Evolutionary conservation across 2,888 invertebrate species (phyloP).

Genomic region (Heterodera filipjevi): DNA sequence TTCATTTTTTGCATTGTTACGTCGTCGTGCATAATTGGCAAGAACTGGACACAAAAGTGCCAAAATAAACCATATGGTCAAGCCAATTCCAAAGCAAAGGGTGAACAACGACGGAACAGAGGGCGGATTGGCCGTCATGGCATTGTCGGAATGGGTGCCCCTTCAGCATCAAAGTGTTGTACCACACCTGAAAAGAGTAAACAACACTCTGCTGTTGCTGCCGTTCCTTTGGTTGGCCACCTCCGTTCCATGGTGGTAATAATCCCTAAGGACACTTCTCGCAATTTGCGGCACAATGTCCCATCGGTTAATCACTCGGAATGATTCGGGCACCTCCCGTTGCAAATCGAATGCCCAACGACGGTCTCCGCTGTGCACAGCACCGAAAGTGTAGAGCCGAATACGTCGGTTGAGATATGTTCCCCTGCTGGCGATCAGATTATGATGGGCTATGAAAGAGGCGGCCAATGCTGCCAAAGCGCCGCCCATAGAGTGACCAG

Average conservation of each 20-base stretch:
- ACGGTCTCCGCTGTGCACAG: slow-evolving; percentile 3
- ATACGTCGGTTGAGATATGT: background rate
- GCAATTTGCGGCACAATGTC: slow-evolving; percentile 5
- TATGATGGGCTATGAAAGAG: background rate
- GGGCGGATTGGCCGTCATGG: background rate
- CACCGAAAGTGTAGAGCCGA: background rate
- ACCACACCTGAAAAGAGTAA: background rate
- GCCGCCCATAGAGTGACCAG: slow-evolving; percentile 24
- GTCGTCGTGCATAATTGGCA: background rate
- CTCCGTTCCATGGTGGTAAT: slow-evolving; percentile 1
- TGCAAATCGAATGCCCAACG: background rate
- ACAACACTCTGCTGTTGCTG: background rate
- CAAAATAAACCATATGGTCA: background rate
- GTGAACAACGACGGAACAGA: background rate
- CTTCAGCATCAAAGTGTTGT: background rate
- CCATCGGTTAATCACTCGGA: background rate
- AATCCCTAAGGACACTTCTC: background rate
- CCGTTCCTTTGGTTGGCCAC: background rate
- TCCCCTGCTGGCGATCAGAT: background rate
- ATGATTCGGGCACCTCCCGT: background rate
- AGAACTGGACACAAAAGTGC: background rate
- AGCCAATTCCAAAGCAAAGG: background rate
- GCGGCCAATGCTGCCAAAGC: slow-evolving; percentile 23
- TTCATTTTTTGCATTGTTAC: background rate
- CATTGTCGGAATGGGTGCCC: background rate